These are phyloP conservation scores for Tinamus guttatus DNA, from an alignment of 2,113 vertebrate species.

Conservation along the genomic window DNA sequence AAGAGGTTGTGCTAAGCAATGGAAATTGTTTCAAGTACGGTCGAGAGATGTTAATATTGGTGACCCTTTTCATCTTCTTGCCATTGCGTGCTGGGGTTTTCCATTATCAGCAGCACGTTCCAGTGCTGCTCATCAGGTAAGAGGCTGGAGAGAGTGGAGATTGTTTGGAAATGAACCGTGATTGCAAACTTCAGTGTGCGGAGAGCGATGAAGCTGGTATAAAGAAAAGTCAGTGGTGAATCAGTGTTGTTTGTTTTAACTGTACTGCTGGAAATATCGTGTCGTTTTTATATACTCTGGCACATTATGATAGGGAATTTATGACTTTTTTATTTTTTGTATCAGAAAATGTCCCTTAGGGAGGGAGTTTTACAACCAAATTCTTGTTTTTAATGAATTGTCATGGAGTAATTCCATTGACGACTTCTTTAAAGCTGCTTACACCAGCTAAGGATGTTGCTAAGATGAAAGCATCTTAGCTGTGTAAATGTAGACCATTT, in stretches of 20 bases:
- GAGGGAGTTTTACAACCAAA: background rate
- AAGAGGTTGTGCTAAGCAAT: background rate
- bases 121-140: background rate
- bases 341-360: background rate
- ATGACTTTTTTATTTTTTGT: background rate
- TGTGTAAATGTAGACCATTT: background rate
- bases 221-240: background rate
- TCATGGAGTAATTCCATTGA: background rate
- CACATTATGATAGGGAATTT: background rate
- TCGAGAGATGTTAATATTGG: background rate
- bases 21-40: rapidly evolving
- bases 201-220: background rate
- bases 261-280: background rate
- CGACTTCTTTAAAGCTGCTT: background rate
- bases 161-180: background rate
- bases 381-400: background rate
- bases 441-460: background rate
- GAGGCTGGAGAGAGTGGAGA: background rate
- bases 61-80: background rate
- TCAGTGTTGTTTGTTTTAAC: background rate
- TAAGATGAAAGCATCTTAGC: too few species aligned
- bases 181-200: background rate
- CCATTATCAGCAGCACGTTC: background rate
- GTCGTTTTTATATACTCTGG: background rate
- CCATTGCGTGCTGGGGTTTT: background rate